Evolutionary conservation across 2,797 vertebrate species (phyloP), one percentile per base, ranked within the genome.

Genomic region (Microctenopoma steveboyesi): DNA sequence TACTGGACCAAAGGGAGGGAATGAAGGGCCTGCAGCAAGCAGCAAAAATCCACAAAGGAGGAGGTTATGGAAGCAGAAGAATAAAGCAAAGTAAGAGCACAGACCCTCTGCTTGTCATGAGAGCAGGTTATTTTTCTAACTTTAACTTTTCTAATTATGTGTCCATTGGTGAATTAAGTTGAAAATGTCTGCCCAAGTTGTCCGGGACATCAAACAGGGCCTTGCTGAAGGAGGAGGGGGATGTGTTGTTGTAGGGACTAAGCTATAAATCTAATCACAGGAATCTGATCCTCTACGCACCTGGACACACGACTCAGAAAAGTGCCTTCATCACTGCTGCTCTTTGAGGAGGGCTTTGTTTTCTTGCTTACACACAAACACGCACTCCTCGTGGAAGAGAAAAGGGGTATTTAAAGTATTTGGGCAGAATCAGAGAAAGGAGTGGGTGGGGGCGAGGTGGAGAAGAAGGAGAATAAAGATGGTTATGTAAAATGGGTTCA

Each of bases 211-310:
- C 74, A 85, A 78, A 89, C 62, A 59, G 45, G 71, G 33, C 40
- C 74, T 67, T 47, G 58, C 61, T 72, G 72, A 83, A 78, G 71
- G 62, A 83, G 77, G 76, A 67, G 49, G 69, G 69, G 55, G 43
- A 57, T 1, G 52, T 68, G 63, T 56, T 82, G 75, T 82, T 78
- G 75, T 70, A 73, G 73, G 74, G 76, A 72, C 72, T 58, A 66
- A 55, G 81, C 82, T 80, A 73, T 86, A 81, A 84, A 76, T 85
- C 76, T 79, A 77, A 90, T 89, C 77, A 9, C 53, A 64, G 84
- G 76, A 92, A 92, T 84, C 85, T 85, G 89, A 92, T 91, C 89
- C 88, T 55, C 65, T 5, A 35, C 7, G 64, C 88, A 92, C 90
- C 90, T 92, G 91, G 88, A 86, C 81, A 67, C 81, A 80, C 56